A percentile compares a stretch with the other conserved stretches of the same genome.
Conservation (phyloP, 2,113 vertebrate genomes). For the Drymodes brunneopygia region DNA sequence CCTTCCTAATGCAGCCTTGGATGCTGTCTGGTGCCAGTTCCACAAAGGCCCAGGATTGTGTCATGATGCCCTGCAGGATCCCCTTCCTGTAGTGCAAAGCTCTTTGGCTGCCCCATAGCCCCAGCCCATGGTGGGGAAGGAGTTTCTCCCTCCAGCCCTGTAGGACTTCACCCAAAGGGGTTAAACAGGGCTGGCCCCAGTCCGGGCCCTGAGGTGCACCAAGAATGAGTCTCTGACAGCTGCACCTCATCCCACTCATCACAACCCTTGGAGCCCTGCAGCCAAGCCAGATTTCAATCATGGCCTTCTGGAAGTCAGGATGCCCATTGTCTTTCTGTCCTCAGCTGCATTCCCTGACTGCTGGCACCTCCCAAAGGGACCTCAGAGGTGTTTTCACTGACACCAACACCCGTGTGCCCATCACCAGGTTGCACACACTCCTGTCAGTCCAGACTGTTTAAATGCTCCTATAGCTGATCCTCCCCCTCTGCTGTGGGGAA, state of each 20-base stretch:
- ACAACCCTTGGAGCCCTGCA: not conserved
- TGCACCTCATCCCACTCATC: not conserved
- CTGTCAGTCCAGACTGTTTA: not conserved
- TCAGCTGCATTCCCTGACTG: not conserved
- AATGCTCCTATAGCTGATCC: not conserved
- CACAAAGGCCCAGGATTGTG: not conserved
- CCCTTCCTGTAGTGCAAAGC: not conserved
- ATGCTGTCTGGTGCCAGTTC: not conserved
- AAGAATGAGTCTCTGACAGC: not conserved
- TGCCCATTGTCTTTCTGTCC: not conserved
- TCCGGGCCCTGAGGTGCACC: too few species aligned
- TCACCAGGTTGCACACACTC: not conserved
- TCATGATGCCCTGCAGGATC: fast-evolving
- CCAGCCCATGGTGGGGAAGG: not conserved
- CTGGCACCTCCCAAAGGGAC: not conserved
- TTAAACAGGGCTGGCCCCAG: not conserved
- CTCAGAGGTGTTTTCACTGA: not conserved
- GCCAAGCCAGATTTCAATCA: not conserved
- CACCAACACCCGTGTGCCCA: fast-evolving
- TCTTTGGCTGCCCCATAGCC: not conserved
- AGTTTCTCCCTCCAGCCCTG: not conserved
- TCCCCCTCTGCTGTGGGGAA: not conserved
- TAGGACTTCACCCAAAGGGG: not conserved
- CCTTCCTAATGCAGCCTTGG: not conserved
- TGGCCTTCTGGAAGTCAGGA: too few species aligned